Evolutionary conservation across 2,888 invertebrate species (phyloP), one percentile per base, ranked within the genome.

Genomic region (Agrotis clavis): DNA sequence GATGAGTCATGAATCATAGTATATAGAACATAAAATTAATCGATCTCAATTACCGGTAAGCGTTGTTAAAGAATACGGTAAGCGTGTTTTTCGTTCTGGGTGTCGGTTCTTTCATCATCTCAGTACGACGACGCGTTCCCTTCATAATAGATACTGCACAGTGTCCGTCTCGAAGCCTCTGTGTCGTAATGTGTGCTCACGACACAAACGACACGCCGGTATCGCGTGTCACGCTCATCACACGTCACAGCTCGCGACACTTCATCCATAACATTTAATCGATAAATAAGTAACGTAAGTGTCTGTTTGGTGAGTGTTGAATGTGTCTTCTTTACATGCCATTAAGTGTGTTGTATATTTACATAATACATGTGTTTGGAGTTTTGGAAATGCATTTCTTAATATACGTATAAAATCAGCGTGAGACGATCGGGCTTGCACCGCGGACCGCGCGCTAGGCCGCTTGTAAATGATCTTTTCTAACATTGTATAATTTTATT

Each of bases 21-120:
- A 90, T 93, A 93, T 94, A 94, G 92, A 93, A 90, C 87, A 88
- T 94, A 92, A 93, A 94, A 92, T 92, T 92, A 92, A 93, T 92
- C 94, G 96, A 96, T 96, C 96, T 96, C 95, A 96, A 93, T 93
- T 93, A 94, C 90, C 93, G 90, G 88, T 95, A 94, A 95, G 95
- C 92, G 91, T 93, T 92, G 90, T 93, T 93, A 88, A 92, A 90
- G 84, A 90, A 87, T 92, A 90, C 90, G 87, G 89, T 92, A 91
- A 90, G 91, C 88, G 87, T 89, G 86, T 88, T 89, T 89, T 85
- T 59, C 83, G 85, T 90, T 89, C 82, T 87, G 90, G 89, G 88
- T 89, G 89, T 87, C 89, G 77, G 83, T 81, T 87, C 67, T 60
- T 69, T 74, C 57, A 69, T 67, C 64, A 59, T 64, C 56, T 62